phyloP scores from a whole-genome alignment of 2,888 invertebrate genomes.

The Lithophane ornitopus region DNA sequence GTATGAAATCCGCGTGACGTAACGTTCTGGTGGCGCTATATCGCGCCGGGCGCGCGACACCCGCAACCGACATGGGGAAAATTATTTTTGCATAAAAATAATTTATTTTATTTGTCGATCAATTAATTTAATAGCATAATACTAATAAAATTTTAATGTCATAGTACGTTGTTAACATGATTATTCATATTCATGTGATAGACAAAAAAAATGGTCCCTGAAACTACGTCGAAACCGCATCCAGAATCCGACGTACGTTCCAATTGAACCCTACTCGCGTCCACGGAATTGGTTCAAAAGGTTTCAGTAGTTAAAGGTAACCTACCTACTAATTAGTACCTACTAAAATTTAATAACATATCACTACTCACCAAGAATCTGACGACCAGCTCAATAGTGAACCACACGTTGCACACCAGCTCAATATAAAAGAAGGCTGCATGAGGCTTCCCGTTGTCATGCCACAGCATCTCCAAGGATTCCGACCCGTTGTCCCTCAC shows the following conservation, averaged over 20 bases:
- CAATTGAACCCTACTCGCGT: conserved; percentile 53
- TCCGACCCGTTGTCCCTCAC: conserved; percentile 62
- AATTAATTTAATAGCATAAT: background rate
- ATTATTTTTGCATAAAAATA: background rate
- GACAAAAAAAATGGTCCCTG: background rate
- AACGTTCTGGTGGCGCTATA: too few relatives aligned
- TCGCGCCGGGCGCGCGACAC: too few relatives aligned
- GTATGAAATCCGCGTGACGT: too few relatives aligned
- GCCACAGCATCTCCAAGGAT: conserved; percentile 80
- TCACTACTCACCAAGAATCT: conserved; percentile 95
- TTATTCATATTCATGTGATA: background rate
- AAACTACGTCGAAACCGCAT: conserved; percentile 24
- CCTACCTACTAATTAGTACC: background rate
- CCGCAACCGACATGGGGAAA: too few relatives aligned
- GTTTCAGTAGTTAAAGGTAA: conserved; percentile 71
- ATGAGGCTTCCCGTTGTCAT: conserved; percentile 91
- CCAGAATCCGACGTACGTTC: conserved; percentile 19
- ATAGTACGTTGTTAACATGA: background rate
- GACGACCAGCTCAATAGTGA: conserved; percentile 97
- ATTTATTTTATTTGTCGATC: conserved; percentile 19
- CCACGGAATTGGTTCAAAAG: conserved; percentile 64
- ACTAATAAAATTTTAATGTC: background rate
- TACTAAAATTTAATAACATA: background rate
- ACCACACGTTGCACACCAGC: conserved; percentile 98
- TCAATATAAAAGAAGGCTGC: conserved; percentile 97